These are phyloP conservation scores for Bombus superbus DNA, from an alignment of 1,140 invertebrate species.

Conservation along the genomic window DNA sequence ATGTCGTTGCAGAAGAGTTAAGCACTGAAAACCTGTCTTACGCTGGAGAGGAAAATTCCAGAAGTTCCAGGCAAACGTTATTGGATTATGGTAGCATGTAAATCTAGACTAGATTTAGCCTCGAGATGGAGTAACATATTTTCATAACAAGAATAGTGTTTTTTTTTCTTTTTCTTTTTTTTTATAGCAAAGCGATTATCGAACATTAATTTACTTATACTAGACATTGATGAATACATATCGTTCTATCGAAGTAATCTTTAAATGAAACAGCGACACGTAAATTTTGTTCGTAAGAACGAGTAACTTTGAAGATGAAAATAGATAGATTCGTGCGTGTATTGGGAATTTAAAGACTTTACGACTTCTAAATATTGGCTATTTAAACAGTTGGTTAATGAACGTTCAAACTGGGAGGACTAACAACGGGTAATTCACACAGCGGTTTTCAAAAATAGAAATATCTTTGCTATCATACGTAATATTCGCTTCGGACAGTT, in stretches of 20 bases:
- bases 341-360: background rate
- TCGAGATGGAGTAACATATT: conserved; percentile 1
- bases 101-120: conserved; percentile 51
- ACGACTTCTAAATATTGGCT: background rate
- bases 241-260: background rate
- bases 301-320: background rate
- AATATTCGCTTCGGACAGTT: background rate
- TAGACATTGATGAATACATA: background rate
- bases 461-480: background rate
- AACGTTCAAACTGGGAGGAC: background rate
- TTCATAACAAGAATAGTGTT: background rate
- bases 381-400: background rate
- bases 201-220: background rate
- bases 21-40: background rate
- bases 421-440: background rate
- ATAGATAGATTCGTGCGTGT: too few species aligned
- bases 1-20: background rate
- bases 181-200: background rate
- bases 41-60: conserved; percentile 9
- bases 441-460: background rate
- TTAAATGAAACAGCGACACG: background rate
- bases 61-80: conserved; percentile 28
- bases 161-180: too few species aligned
- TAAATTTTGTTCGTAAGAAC: background rate
- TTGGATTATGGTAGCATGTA: background rate